Evolutionary conservation across 2,113 vertebrate species (phyloP).

Genomic region (Bucco capensis): DNA sequence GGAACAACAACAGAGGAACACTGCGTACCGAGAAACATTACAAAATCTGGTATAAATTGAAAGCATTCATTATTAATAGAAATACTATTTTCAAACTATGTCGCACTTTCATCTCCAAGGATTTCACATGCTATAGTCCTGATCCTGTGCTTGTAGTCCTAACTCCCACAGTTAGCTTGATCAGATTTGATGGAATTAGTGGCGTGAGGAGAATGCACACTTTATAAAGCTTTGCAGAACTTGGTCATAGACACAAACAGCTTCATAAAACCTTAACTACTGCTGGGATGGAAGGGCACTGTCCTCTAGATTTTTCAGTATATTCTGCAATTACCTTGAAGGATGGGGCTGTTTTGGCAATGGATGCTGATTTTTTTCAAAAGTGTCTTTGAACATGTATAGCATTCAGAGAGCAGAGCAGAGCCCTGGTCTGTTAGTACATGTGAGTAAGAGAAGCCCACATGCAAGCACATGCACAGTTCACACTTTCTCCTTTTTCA

Average conservation of each 20-base stretch:
- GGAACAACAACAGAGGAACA: background rate
- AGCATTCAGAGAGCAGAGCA: background rate
- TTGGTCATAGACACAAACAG: background rate
- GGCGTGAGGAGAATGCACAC: background rate
- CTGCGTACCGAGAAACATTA: background rate
- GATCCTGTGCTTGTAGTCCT: slow-evolving; percentile 20
- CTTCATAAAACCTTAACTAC: background rate
- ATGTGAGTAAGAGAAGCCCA: too few species aligned
- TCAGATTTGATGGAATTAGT: slow-evolving; percentile 9
- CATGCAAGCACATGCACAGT: fast-evolving
- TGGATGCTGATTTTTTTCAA: background rate
- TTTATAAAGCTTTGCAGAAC: background rate
- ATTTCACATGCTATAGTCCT: slow-evolving; percentile 4
- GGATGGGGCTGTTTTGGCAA: background rate
- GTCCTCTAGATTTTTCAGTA: background rate
- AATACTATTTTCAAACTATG: slow-evolving; percentile 42
- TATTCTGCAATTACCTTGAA: background rate
- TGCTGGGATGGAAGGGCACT: background rate
- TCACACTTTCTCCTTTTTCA: background rate
- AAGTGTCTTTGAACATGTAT: fast-evolving
- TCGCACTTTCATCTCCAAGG: slow-evolving; percentile 1
- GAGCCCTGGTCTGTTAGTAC: background rate
- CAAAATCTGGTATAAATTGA: slow-evolving; percentile 30
- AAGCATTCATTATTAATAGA: slow-evolving; percentile 41
- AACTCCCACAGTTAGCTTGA: slow-evolving; percentile 16